Conservation (phyloP, 2,888 invertebrate genomes). For the Leucophenga montana region DNA sequence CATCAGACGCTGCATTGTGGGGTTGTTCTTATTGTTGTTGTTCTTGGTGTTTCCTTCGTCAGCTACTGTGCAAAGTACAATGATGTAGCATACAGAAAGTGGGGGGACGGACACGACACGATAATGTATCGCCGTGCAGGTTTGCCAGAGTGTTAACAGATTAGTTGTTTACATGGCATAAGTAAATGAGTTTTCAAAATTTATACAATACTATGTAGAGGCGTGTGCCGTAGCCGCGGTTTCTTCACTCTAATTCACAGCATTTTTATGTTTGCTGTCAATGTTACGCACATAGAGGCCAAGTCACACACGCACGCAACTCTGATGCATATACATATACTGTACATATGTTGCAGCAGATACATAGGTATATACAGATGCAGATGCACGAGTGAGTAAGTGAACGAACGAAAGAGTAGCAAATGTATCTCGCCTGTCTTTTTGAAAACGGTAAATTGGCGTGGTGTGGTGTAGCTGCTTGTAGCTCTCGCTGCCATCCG, state of each 20-base stretch:
- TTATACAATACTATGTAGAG: conserved; percentile 52
- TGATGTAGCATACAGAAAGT: conserved; percentile 13
- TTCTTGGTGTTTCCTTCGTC: background rate
- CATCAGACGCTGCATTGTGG: conserved; percentile 30
- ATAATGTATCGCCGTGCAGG: conserved; percentile 50
- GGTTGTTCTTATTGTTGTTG: background rate
- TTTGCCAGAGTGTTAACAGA: conserved; percentile 71
- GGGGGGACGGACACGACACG: background rate
- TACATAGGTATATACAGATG: conserved; percentile 8
- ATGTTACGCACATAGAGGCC: conserved; percentile 37
- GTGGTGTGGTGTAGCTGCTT: background rate
- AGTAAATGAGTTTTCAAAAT: conserved; percentile 70
- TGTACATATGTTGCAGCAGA: too few relatives aligned
- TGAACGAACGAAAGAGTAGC: background rate
- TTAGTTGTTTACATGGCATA: conserved; percentile 73
- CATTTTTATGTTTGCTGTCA: background rate
- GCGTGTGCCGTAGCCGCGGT: conserved; percentile 43
- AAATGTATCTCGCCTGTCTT: conserved; percentile 10
- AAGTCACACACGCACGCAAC: conserved; percentile 36
- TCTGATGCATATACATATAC: background rate
- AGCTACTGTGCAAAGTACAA: conserved; percentile 21
- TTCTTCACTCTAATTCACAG: background rate
- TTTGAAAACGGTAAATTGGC: conserved; percentile 2
- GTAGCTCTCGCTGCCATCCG: conserved; percentile 9
- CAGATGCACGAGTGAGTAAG: conserved; percentile 8